These are phyloP conservation scores for Cryptocephalus moraei DNA, from an alignment of 2,888 invertebrate species.

Conservation along the genomic window DNA sequence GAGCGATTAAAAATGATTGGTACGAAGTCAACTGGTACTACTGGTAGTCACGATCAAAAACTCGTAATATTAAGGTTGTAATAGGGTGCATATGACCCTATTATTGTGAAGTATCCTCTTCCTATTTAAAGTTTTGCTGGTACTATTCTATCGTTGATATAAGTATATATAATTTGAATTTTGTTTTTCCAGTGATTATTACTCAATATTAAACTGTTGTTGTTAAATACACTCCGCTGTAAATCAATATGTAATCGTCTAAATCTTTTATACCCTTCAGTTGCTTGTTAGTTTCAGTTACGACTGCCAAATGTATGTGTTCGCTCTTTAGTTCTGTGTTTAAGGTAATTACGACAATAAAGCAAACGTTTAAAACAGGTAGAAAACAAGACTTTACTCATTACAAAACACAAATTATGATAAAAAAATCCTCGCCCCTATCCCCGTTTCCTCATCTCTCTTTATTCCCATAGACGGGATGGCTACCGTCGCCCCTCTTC, in stretches of 20 bases:
- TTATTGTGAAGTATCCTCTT: too few species aligned
- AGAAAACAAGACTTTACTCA: neutral
- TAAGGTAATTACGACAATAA: neutral
- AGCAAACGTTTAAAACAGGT: slow-evolving; percentile 2
- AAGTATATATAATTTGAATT: neutral
- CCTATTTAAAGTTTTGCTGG: neutral
- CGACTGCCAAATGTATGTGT: neutral
- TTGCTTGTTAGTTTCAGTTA: neutral
- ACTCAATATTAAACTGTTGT: neutral
- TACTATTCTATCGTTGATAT: neutral
- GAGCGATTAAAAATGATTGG: too few species aligned
- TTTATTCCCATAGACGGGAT: neutral
- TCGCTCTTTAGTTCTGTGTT: neutral
- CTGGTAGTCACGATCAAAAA: too few species aligned
- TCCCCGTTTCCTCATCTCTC: too few species aligned
- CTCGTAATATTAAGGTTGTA: too few species aligned
- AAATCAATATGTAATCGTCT: neutral
- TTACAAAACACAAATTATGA: too few species aligned
- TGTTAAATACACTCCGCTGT: neutral
- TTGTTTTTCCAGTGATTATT: neutral
- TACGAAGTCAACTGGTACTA: too few species aligned
- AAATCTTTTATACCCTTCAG: neutral
- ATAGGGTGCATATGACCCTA: too few species aligned
- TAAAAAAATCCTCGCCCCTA: too few species aligned
- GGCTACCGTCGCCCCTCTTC: slow-evolving; percentile 54